These are phyloP conservation scores for Octodon degus DNA, from an alignment of 2,113 vertebrate species.

Conservation along the genomic window DNA sequence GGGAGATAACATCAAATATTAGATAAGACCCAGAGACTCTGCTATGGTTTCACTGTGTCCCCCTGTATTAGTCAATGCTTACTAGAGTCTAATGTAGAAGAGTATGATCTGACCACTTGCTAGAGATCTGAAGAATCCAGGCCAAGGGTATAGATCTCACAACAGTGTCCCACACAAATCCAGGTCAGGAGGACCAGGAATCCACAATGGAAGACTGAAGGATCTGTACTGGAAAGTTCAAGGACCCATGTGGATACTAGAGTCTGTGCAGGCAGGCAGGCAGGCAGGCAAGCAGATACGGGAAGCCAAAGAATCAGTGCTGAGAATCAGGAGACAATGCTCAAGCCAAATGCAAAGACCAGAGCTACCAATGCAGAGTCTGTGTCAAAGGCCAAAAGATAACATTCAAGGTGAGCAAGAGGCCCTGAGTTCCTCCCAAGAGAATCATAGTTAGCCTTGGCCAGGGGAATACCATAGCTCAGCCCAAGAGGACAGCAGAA, in stretches of 20 bases:
- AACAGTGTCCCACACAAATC: background rate
- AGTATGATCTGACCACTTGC: background rate
- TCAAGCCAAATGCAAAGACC: background rate
- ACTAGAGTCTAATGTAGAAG: background rate
- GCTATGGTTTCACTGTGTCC: background rate
- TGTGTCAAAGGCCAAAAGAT: background rate
- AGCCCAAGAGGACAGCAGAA: background rate
- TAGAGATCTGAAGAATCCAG: background rate
- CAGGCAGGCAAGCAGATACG: background rate
- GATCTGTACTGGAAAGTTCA: background rate
- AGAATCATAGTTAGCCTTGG: background rate
- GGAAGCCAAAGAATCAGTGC: background rate
- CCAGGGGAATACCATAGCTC: background rate
- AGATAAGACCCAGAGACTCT: background rate
- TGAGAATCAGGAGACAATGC: background rate
- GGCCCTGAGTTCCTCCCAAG: background rate
- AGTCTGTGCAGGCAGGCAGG: accelerated
- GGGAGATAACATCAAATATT: background rate
- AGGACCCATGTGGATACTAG: background rate
- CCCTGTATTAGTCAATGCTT: background rate
- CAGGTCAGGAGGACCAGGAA: background rate
- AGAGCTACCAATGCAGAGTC: background rate
- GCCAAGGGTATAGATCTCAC: background rate
- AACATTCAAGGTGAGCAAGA: accelerated
- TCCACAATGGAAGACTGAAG: background rate